Conservation (phyloP, 2,888 invertebrate species). For the Theretra japonica region DNA sequence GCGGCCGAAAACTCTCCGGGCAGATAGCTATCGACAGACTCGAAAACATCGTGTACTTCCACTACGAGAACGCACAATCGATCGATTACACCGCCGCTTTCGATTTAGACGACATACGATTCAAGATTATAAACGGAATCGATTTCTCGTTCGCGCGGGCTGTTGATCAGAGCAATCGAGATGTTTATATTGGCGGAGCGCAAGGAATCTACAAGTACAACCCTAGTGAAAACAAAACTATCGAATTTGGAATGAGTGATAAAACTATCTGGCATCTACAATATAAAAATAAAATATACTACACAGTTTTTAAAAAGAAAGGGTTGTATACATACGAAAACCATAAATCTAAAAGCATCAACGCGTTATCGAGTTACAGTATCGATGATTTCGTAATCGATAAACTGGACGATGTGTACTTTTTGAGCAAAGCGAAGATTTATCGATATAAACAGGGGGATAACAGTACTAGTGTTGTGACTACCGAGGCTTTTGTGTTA, state of each 20-base stretch:
- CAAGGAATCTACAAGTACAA: constrained; percentile 63
- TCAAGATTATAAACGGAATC: constrained; percentile 54
- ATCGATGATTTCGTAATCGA: constrained; percentile 72
- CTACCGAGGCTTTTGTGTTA: constrained; percentile 60
- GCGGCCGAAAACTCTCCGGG: constrained; percentile 60
- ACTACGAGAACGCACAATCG: constrained; percentile 55
- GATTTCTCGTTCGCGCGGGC: constrained; percentile 66
- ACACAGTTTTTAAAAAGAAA: constrained; percentile 55
- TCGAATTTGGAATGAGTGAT: constrained; percentile 52
- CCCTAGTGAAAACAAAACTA: constrained; percentile 50
- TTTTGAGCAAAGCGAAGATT: constrained; percentile 58
- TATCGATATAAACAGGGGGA: constrained; percentile 60
- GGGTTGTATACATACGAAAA: constrained; percentile 58
- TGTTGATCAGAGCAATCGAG: constrained; percentile 59
- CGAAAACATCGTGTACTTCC: constrained; percentile 65
- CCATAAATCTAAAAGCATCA: constrained; percentile 51
- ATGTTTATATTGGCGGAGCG: constrained; percentile 63
- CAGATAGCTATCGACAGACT: constrained; percentile 67
- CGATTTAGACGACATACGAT: constrained; percentile 59
- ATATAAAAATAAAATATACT: constrained; percentile 61
- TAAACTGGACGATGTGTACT: constrained; percentile 63
- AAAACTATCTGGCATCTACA: constrained; percentile 71
- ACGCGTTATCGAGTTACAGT: constrained; percentile 53
- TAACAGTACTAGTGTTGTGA: constrained; percentile 52
- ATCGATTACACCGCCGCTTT: constrained; percentile 62